phyloP scores from a whole-genome alignment of 2,888 invertebrate species.

The Eilema caniola region DNA sequence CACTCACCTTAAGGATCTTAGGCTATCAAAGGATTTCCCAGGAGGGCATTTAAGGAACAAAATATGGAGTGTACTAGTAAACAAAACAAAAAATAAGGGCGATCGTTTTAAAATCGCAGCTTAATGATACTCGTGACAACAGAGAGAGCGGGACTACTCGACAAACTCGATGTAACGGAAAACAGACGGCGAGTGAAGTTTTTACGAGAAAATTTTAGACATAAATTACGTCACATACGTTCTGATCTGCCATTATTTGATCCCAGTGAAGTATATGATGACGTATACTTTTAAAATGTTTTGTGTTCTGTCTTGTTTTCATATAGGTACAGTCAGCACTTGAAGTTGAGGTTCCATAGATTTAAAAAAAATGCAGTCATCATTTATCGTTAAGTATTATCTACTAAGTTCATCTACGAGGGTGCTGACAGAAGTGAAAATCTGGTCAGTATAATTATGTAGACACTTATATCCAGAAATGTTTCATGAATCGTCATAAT shows the following conservation, averaged over 20 bases:
- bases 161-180: conserved; percentile 66
- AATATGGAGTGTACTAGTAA: conserved; percentile 54
- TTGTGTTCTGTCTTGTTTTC: conserved; percentile 66
- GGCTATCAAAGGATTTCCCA: conserved; percentile 55
- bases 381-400: too few species aligned
- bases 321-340: background rate
- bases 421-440: too few species aligned
- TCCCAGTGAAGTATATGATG: conserved; percentile 70
- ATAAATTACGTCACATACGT: conserved; percentile 74
- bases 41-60: conserved; percentile 54
- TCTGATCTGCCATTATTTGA: conserved; percentile 80
- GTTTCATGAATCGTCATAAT: too few species aligned
- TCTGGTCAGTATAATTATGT: too few species aligned
- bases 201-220: conserved; percentile 78
- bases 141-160: conserved; percentile 57
- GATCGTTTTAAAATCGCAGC: conserved; percentile 71
- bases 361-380: too few species aligned
- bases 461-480: too few species aligned
- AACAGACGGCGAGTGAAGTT: conserved; percentile 68
- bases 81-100: conserved; percentile 63
- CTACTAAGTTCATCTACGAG: too few species aligned
- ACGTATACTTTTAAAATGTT: conserved; percentile 75
- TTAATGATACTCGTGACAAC: conserved; percentile 71
- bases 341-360: too few species aligned
- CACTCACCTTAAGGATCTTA: conserved; percentile 39